Conservation (phyloP, 2,797 vertebrate species). For the Craterocephalus amniculus region DNA sequence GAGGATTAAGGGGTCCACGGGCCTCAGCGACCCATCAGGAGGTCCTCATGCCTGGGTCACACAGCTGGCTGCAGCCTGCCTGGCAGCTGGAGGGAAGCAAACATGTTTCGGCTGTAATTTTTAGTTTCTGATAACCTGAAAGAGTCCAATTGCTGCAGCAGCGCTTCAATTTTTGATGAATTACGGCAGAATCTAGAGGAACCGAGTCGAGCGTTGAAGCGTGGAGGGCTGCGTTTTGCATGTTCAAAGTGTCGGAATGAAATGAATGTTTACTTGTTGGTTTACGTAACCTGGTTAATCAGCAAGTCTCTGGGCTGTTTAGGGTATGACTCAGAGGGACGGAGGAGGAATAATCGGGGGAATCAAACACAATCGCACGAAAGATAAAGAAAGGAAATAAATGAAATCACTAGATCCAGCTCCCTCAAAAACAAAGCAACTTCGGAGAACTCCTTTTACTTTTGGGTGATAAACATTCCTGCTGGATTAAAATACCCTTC, state of each 20-base stretch:
- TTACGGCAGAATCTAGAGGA: slow-evolving; percentile 1
- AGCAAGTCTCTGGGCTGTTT: neutral
- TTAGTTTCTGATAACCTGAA: slow-evolving; percentile 3
- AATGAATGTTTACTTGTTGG: slow-evolving; percentile 35
- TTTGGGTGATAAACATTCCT: slow-evolving; percentile 20
- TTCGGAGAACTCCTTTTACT: slow-evolving; percentile 4
- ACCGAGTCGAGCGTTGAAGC: slow-evolving; percentile 23
- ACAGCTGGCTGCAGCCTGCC: slow-evolving; percentile 66
- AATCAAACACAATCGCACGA: neutral
- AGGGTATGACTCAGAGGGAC: neutral
- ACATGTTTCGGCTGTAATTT: slow-evolving; percentile 6
- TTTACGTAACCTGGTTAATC: slow-evolving; percentile 23
- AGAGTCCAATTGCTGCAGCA: too few relatives aligned
- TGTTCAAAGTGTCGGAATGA: slow-evolving; percentile 21
- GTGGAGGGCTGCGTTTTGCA: slow-evolving; percentile 38
- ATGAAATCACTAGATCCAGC: neutral
- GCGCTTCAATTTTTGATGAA: slow-evolving; percentile 10
- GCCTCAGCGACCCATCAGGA: slow-evolving; percentile 59
- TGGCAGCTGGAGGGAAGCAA: slow-evolving; percentile 2
- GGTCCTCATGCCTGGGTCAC: slow-evolving; percentile 59
- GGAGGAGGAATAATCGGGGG: neutral
- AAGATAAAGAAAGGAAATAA: neutral
- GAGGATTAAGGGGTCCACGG: slow-evolving; percentile 54
- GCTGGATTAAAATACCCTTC: slow-evolving; percentile 43
- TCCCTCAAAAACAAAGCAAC: neutral